Evolutionary conservation across 2,888 invertebrate species (phyloP).

Genomic region (Hirudinaria manillensis): DNA sequence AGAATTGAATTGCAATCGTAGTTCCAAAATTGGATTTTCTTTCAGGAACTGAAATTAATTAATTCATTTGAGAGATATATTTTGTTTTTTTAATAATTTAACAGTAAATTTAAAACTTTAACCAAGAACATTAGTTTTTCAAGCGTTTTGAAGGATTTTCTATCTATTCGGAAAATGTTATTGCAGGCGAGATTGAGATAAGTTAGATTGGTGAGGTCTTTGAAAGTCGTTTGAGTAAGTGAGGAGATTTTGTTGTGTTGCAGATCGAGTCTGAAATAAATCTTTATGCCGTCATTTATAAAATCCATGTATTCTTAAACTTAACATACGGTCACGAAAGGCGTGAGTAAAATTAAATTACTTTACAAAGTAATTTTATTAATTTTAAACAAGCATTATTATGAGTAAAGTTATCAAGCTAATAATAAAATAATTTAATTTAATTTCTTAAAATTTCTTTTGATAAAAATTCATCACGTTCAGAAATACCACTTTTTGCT

Average conservation of each 20-base stretch:
- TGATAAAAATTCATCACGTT: too few relatives aligned
- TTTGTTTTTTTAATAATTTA: background rate
- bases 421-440: too few relatives aligned
- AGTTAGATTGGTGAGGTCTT: slow-evolving; percentile 37
- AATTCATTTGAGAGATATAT: background rate
- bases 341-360: too few relatives aligned
- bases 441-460: too few relatives aligned
- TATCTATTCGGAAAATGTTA: slow-evolving; percentile 35
- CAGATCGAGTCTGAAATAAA: slow-evolving; percentile 35
- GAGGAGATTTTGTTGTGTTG: slow-evolving; percentile 35
- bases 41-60: slow-evolving; percentile 32
- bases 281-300: background rate
- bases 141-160: slow-evolving; percentile 35
- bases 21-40: slow-evolving; percentile 37
- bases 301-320: background rate
- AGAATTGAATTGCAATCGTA: slow-evolving; percentile 39
- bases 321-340: too few relatives aligned
- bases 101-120: background rate
- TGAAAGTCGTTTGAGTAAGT: slow-evolving; percentile 37
- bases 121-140: slow-evolving; percentile 40
- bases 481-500: too few relatives aligned
- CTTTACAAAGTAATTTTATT: too few relatives aligned
- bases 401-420: too few relatives aligned
- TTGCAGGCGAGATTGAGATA: slow-evolving; percentile 39
- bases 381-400: too few relatives aligned